phyloP scores from a whole-genome alignment of 1,140 invertebrate genomes.

The Calycopis cecrops region DNA sequence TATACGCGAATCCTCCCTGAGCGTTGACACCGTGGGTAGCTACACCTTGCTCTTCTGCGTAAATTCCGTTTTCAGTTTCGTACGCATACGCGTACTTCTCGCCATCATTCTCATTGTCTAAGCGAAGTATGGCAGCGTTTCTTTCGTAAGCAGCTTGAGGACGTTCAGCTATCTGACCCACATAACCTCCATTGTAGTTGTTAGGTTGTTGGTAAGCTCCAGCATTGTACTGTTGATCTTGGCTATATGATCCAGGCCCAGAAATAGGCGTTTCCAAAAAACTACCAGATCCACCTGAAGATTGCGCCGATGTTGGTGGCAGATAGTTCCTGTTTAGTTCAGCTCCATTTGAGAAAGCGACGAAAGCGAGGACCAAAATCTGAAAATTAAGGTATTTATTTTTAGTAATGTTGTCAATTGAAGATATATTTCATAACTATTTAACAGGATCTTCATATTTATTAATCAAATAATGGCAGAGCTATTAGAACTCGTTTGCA shows the following conservation, averaged over 20 bases:
- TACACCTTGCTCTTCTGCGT: constrained; percentile 53
- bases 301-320: constrained; percentile 74
- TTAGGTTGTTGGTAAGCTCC: neutral
- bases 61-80: constrained; percentile 63
- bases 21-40: constrained; percentile 56
- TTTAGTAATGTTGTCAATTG: no score
- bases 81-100: constrained; percentile 54
- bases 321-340: constrained; percentile 78
- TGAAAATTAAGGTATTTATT: constrained; percentile 31
- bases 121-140: constrained; percentile 53
- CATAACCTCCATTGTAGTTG: neutral
- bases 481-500: no score
- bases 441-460: no score
- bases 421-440: no score
- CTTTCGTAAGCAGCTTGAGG: constrained; percentile 52
- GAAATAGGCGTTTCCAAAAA: constrained; percentile 50
- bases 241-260: constrained; percentile 5
- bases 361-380: constrained; percentile 42
- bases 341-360: constrained; percentile 38
- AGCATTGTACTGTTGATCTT: neutral
- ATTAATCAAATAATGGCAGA: no score
- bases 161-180: constrained; percentile 35
- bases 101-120: constrained; percentile 47
- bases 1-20: constrained; percentile 54
- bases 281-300: constrained; percentile 65